phyloP scores from a whole-genome alignment of 2,888 invertebrate genomes.

The Ornithoptera priamus region DNA sequence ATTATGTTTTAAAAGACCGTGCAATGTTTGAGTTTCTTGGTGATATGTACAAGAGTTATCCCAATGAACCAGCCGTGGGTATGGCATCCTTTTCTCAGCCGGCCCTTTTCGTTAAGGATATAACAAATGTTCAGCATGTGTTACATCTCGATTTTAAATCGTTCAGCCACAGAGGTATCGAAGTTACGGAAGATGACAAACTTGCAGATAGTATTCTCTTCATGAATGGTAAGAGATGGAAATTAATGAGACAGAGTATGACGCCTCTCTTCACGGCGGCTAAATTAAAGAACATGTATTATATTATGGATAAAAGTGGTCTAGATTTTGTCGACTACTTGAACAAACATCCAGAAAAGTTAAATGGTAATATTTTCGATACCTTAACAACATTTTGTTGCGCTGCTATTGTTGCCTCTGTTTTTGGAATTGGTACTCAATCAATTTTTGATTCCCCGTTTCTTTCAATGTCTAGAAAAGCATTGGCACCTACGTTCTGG shows the following conservation, averaged over 20 bases:
- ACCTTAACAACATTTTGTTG: constrained; percentile 45
- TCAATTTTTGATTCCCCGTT: constrained; percentile 60
- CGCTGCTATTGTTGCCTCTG: constrained; percentile 55
- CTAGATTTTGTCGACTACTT: background rate
- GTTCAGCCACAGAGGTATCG: background rate
- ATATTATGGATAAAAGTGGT: background rate
- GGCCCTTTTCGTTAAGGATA: background rate
- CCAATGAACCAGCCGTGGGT: background rate
- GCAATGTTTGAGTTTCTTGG: constrained; percentile 46
- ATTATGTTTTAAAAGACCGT: constrained; percentile 39
- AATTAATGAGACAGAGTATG: background rate
- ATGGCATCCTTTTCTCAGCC: background rate
- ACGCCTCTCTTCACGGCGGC: background rate
- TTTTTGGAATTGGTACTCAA: constrained; percentile 58
- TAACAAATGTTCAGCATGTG: background rate
- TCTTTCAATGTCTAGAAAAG: constrained; percentile 42
- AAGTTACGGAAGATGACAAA: constrained; percentile 18
- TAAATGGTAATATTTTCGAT: constrained; percentile 40
- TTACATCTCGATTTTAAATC: background rate
- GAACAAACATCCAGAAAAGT: constrained; percentile 37
- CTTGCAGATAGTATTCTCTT: background rate
- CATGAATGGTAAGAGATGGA: background rate
- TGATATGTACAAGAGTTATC: background rate
- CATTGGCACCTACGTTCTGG: constrained; percentile 27
- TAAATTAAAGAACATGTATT: background rate